Conservation (phyloP, 1,140 invertebrate genomes). For the Lordiphosa clarofinis region DNA sequence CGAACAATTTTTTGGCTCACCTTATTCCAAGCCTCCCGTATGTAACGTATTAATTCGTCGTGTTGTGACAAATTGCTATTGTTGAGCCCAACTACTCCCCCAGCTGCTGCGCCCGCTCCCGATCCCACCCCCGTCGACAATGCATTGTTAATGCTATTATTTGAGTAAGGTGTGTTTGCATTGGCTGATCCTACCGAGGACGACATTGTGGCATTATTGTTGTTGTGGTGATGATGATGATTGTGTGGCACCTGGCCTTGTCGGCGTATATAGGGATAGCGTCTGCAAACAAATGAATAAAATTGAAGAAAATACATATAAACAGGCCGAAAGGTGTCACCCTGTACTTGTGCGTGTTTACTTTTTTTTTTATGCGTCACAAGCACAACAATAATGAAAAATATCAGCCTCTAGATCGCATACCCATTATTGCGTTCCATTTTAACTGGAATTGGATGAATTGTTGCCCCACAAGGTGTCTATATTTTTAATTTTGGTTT, state of each 20-base stretch:
- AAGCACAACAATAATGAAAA: slow-evolving; percentile 2
- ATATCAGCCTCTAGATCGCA: background rate
- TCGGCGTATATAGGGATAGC: slow-evolving; percentile 68
- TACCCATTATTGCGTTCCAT: slow-evolving; percentile 76
- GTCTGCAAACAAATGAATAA: slow-evolving; percentile 34
- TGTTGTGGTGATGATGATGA: slow-evolving; percentile 61
- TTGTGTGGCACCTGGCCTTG: slow-evolving; percentile 60
- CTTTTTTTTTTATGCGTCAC: slow-evolving; percentile 24
- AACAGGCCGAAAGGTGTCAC: slow-evolving; percentile 26
- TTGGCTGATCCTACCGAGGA: slow-evolving; percentile 43
- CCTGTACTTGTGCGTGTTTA: slow-evolving; percentile 24
- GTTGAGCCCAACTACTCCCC: slow-evolving; percentile 27
- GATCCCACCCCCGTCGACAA: slow-evolving; percentile 11
- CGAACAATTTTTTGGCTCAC: slow-evolving; percentile 35
- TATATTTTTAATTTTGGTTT: slow-evolving; percentile 9
- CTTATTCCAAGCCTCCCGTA: slow-evolving; percentile 75
- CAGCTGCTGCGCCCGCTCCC: slow-evolving; percentile 28
- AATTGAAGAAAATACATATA: slow-evolving; percentile 12
- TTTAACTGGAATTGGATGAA: slow-evolving; percentile 26
- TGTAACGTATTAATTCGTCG: slow-evolving; percentile 75
- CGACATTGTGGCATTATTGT: slow-evolving; percentile 15
- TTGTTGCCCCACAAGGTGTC: slow-evolving; percentile 20
- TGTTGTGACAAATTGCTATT: slow-evolving; percentile 66
- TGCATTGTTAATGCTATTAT: slow-evolving; percentile 59
- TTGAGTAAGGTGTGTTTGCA: slow-evolving; percentile 53